Percentiles rank a stretch among this genome's conserved stretches.
phyloP scores from a whole-genome alignment of 92 coral and sea anemone genomes.

The Isaurus tuberculatus region DNA sequence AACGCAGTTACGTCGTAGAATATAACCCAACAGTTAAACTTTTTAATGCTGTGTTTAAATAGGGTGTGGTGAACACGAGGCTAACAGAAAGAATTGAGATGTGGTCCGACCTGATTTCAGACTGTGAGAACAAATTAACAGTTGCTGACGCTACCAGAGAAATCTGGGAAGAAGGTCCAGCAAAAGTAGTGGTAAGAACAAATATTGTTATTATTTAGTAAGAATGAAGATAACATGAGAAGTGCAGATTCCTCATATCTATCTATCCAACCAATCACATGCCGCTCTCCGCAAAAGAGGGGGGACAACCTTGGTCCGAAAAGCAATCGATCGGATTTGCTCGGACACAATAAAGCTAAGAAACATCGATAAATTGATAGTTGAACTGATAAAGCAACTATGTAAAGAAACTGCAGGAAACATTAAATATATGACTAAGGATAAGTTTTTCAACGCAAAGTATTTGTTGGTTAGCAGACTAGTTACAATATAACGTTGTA shows the following conservation, averaged over 20 bases:
- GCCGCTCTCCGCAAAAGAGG: background rate
- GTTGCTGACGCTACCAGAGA: conserved; percentile 82
- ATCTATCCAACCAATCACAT: background rate
- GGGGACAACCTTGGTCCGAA: background rate
- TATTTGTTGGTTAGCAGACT: too few species aligned
- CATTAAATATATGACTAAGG: too few species aligned
- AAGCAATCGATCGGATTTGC: background rate
- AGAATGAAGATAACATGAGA: background rate
- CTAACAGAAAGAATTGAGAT: conserved; percentile 61
- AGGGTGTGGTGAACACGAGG: conserved; percentile 48
- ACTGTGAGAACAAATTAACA: conserved; percentile 74
- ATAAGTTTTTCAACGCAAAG: too few species aligned
- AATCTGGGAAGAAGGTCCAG: conserved; percentile 93
- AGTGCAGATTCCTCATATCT: background rate
- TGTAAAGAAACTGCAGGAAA: background rate
- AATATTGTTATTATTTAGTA: background rate
- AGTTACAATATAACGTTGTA: too few species aligned
- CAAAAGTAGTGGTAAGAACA: conserved; percentile 75
- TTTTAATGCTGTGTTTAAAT: background rate
- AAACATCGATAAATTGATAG: background rate
- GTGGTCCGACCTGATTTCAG: conserved; percentile 75
- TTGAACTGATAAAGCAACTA: background rate
- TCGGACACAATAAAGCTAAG: too few species aligned
- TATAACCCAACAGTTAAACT: too few species aligned
- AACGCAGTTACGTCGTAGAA: too few species aligned